Base-by-base conservation (phyloP, 2,113 vertebrate genomes). In the Steatornis caripensis region DNA sequence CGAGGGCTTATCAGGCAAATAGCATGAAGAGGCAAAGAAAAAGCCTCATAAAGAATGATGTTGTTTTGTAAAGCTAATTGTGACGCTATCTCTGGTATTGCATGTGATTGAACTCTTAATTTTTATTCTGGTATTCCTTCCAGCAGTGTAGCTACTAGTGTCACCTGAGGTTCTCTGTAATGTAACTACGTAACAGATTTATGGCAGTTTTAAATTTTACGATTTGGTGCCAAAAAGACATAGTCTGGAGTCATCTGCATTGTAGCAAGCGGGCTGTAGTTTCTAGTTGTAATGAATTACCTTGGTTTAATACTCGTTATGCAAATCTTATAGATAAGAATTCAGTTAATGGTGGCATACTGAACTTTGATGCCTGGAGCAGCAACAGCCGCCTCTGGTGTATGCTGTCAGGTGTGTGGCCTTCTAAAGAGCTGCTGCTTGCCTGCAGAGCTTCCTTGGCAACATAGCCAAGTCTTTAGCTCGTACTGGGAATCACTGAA, bases 1-100 rank as follows among this genome's bases (percentile, higher is more conserved):
- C 97, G 95, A 93, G 78, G 48, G 39, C 95, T 98, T 98, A 97
- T 98, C 97, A 94, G 95, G 87, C 84, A 87, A 91, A 94, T 92
- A 86, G 54, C 91, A 92, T 72, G 84, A 88, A 84, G 64, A 97
- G 74, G 75, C 61, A 83, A 96, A 96, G 45, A 84, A 97, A 93
- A 93, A 78, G 54, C 69, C 85, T 95, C 92, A 41, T 88, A 91
- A 96, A 93, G 53, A 95, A 77, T 76, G 23, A 62, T 87, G 61
- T 64, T 95, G 89, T 95, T 97, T 94, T 94, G 54, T 91, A 88
- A 90, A 95, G 83, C 81, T 96, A 97, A 97, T 96, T 96, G 95
- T 96, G 93, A 97, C 58, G 6, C 37, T 97, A 89, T 97, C 84
- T 11, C 87, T 93, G 66, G 68, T 91, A 70, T 75, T 93, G 84